phyloP scores from a whole-genome alignment of 2,113 vertebrate genomes.

The Eolophus roseicapilla region DNA sequence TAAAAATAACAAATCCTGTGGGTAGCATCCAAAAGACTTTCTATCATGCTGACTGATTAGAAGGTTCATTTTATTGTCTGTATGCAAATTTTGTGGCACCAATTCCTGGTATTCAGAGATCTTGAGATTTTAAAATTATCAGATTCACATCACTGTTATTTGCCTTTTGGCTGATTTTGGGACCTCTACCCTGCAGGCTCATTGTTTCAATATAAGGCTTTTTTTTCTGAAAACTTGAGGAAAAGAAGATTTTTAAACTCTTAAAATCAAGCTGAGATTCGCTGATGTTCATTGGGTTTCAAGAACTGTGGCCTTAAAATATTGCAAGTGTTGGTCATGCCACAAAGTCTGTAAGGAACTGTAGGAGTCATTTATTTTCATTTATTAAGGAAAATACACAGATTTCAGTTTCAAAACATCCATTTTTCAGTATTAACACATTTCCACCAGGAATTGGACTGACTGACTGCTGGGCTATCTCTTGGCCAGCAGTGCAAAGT shows the following conservation, averaged over 20 bases:
- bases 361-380: neutral
- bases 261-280: neutral
- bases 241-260: neutral
- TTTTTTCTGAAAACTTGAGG: neutral
- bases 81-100: conserved; percentile 45
- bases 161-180: neutral
- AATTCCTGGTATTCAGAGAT: conserved; percentile 13
- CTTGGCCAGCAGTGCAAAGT: neutral
- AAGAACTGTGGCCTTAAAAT: neutral
- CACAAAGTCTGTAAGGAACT: neutral
- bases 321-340: neutral
- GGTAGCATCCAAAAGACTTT: conserved; percentile 55
- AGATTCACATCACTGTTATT: neutral
- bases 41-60: conserved; percentile 37
- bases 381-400: neutral
- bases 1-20: conserved; percentile 62
- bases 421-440: neutral
- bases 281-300: neutral
- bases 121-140: conserved; percentile 3
- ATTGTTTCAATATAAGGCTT: neutral
- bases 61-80: conserved; percentile 42
- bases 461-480: neutral
- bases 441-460: neutral
- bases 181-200: neutral
- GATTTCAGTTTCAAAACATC: neutral